Evolutionary conservation across 2,113 vertebrate species (phyloP), one percentile per base, ranked within the genome.

Genomic region (Ancistrus triradiatus): DNA sequence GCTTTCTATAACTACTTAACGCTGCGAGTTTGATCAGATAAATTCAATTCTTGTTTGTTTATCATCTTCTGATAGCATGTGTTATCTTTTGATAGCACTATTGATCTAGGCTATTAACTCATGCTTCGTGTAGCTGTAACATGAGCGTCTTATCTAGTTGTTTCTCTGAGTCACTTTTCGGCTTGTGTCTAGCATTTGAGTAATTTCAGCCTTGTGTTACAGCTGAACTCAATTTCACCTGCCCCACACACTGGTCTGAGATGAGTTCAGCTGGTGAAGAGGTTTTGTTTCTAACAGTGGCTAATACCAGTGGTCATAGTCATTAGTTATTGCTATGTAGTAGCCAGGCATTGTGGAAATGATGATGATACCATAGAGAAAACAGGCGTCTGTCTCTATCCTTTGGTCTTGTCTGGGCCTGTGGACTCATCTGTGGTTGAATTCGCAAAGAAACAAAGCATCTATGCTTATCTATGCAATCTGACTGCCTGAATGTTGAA

Each of bases 101-200:
- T n/a, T n/a, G n/a, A n/a, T n/a, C n/a, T n/a, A n/a, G n/a, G n/a
- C n/a, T n/a, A n/a, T n/a, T n/a, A n/a, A n/a, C n/a, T n/a, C n/a
- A n/a, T n/a, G n/a, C n/a, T n/a, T n/a, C n/a, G n/a, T n/a, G n/a
- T n/a, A n/a, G n/a, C n/a, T n/a, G n/a, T n/a, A n/a, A n/a, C n/a
- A n/a, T n/a, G n/a, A n/a, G n/a, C n/a, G n/a, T n/a, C n/a, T n/a
- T n/a, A n/a, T n/a, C n/a, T n/a, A n/a, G n/a, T n/a, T n/a, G n/a
- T n/a, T n/a, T n/a, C n/a, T 31, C 73, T 76, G 76, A 82, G 72
- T 76, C 73, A 74, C 66, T 18, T 40, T 44, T 58, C 62, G 60
- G 48, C 67, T 48, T 55, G 60, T 59, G 57, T 59, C 61, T 71
- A 67, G 42, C 70, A 64, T 62, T 38, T 60, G 59, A 51, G 10